phyloP scores from a whole-genome alignment of 2,888 invertebrate genomes.

The Drosophila suboccidentalis region DNA sequence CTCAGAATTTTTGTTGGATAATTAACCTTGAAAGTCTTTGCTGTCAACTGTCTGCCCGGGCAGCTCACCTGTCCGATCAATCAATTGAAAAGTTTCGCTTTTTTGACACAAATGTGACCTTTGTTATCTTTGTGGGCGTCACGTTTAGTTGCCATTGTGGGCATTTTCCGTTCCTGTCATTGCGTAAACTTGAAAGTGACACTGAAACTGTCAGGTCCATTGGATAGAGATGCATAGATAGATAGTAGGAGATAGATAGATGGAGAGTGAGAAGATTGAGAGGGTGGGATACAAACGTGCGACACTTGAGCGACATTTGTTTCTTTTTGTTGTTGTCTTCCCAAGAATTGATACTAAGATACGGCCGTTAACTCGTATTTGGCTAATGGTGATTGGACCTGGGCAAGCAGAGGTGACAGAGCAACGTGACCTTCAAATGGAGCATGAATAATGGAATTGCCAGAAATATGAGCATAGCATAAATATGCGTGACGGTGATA shows the following conservation, averaged over 20 bases:
- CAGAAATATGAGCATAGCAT: slow-evolving; percentile 43
- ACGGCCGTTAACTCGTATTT: slow-evolving; percentile 48
- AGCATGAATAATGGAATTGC: slow-evolving; percentile 62
- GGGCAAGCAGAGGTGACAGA: slow-evolving; percentile 40
- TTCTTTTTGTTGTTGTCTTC: slow-evolving; percentile 15
- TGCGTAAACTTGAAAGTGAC: slow-evolving; percentile 67
- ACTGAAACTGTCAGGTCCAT: slow-evolving; percentile 53
- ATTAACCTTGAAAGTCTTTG: slow-evolving; percentile 68
- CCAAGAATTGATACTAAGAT: slow-evolving; percentile 47
- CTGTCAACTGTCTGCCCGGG: slow-evolving; percentile 32
- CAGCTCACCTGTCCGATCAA: slow-evolving; percentile 58
- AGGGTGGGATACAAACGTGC: slow-evolving; percentile 19
- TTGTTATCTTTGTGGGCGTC: slow-evolving; percentile 46
- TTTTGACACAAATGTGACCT: slow-evolving; percentile 68
- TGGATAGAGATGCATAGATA: slow-evolving; percentile 59
- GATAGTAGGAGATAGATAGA: not conserved
- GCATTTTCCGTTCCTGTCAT: slow-evolving; percentile 67
- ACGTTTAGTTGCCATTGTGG: slow-evolving; percentile 49
- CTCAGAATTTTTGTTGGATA: slow-evolving; percentile 40
- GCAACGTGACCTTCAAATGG: slow-evolving; percentile 57
- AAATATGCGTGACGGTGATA: slow-evolving; percentile 38
- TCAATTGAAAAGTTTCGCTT: slow-evolving; percentile 71
- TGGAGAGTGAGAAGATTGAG: not conserved
- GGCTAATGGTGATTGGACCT: slow-evolving; percentile 34
- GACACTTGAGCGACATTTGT: slow-evolving; percentile 67